phyloP scores from a whole-genome alignment of 2,113 vertebrate species.

The Callaeas wilsoni region DNA sequence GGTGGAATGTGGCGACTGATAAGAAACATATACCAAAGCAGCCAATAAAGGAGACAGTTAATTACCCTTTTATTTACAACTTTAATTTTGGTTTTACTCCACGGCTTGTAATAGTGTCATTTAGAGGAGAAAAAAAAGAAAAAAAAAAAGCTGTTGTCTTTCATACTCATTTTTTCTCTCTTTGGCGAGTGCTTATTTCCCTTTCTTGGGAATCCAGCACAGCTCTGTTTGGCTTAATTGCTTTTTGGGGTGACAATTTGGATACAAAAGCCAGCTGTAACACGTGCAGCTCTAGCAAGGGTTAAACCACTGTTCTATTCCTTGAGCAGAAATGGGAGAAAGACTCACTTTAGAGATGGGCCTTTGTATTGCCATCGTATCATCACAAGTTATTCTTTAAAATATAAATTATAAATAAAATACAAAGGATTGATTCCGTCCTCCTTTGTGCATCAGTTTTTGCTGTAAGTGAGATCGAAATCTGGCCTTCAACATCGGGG shows the following conservation, averaged over 20 bases:
- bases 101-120: constrained; percentile 39
- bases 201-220: neutral
- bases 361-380: neutral
- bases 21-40: constrained; percentile 43
- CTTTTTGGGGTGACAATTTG: neutral
- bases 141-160: neutral
- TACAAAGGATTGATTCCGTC: neutral
- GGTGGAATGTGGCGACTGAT: constrained; percentile 49
- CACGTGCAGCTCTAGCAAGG: neutral
- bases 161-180: neutral
- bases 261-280: neutral
- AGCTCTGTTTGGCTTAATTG: neutral
- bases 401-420: neutral
- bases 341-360: neutral
- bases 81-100: constrained; percentile 50
- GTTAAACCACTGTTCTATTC: neutral
- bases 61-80: constrained; percentile 68
- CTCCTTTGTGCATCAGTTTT: neutral
- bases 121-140: neutral
- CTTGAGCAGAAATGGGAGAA: neutral
- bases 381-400: constrained; percentile 11
- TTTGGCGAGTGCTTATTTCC: neutral
- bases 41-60: constrained; percentile 58
- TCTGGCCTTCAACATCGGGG: neutral
- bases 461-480: neutral